Evolutionary conservation across 2,113 vertebrate species (phyloP).

Genomic region (Oriolus oriolus): DNA sequence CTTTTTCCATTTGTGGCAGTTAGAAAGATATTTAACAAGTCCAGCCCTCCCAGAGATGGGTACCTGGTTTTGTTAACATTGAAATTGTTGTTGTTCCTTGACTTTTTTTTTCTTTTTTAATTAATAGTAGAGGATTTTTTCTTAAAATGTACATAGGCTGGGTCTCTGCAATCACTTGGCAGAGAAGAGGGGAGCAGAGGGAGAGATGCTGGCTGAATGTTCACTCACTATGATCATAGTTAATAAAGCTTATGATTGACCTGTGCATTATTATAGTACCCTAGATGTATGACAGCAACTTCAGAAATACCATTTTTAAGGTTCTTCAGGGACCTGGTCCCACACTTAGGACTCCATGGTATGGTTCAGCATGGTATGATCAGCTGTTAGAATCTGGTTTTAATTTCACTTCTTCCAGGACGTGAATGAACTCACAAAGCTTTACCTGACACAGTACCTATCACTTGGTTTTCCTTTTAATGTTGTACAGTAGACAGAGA

Average conservation of each 20-base stretch:
- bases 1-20: not conserved
- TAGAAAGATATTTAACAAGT: not conserved
- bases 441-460: not conserved
- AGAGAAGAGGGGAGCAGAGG: not conserved
- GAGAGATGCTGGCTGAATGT: not conserved
- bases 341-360: not conserved
- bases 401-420: not conserved
- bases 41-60: not conserved
- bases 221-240: not conserved
- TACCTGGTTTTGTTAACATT: not conserved
- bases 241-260: not conserved
- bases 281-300: not conserved
- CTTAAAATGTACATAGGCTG: not conserved
- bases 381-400: not conserved
- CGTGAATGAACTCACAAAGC: not conserved
- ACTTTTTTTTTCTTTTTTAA: not conserved
- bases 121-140: not conserved
- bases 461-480: not conserved
- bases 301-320: not conserved
- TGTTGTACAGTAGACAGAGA: not conserved
- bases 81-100: not conserved
- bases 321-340: not conserved
- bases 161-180: not conserved
- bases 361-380: not conserved
- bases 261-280: not conserved